Percentiles rank a stretch among this genome's conserved stretches.
phyloP scores from a whole-genome alignment of 2,113 vertebrate species.

The Polyodon spathula region DNA sequence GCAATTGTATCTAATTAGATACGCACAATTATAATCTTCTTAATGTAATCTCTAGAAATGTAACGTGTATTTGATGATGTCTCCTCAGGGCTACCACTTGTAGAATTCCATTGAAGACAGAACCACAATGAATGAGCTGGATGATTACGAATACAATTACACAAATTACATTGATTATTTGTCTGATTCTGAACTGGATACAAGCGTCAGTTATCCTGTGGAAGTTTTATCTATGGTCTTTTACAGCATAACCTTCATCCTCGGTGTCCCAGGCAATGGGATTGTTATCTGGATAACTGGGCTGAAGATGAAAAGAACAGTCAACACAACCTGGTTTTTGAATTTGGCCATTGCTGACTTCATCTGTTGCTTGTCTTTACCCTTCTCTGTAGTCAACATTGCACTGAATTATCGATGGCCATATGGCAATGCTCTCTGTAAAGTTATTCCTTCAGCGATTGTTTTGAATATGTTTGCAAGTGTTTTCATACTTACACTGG shows the following conservation, averaged over 20 bases:
- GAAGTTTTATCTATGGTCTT: slow-evolving; percentile 34
- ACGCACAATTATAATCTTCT: too few species aligned
- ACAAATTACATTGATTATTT: not conserved
- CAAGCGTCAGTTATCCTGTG: not conserved
- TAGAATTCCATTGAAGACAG: too few species aligned
- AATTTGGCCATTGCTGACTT: slow-evolving; percentile 66
- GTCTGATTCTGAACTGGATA: not conserved
- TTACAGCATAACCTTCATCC: slow-evolving; percentile 42
- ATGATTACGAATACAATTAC: not conserved
- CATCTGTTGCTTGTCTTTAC: slow-evolving; percentile 61
- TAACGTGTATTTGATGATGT: too few species aligned
- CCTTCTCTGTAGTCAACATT: slow-evolving; percentile 51
- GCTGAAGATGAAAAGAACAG: slow-evolving; percentile 59
- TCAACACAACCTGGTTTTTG: slow-evolving; percentile 64
- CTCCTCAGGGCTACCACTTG: too few species aligned
- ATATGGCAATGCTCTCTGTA: slow-evolving; percentile 58
- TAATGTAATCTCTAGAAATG: too few species aligned
- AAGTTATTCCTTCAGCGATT: slow-evolving; percentile 52
- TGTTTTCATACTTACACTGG: slow-evolving; percentile 52
- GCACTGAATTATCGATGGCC: slow-evolving; percentile 51
- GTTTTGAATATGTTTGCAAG: slow-evolving; percentile 73
- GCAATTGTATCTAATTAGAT: too few species aligned
- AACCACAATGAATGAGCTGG: too few species aligned
- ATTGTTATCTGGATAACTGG: slow-evolving; percentile 66
- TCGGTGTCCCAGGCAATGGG: slow-evolving; percentile 60